Conservation (phyloP, 2,113 vertebrate species). For the Hemichromis elongatus region DNA sequence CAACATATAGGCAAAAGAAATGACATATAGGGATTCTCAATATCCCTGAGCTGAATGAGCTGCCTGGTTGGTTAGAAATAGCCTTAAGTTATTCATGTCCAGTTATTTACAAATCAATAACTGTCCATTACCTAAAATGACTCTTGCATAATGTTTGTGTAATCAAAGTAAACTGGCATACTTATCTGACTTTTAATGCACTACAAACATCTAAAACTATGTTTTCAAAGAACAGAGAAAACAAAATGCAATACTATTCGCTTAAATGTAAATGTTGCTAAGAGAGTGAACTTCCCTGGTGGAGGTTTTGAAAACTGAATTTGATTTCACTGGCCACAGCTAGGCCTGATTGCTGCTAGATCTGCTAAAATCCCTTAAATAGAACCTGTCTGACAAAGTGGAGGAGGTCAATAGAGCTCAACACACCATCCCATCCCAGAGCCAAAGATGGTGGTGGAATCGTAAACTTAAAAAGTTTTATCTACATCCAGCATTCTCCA, state of each 20-base stretch:
- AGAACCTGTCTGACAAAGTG: not conserved
- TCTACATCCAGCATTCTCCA: not conserved
- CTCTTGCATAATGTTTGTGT: not conserved
- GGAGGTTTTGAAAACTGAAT: not conserved
- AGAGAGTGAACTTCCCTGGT: not conserved
- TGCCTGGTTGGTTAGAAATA: not conserved
- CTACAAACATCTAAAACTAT: not conserved
- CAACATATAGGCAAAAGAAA: not conserved
- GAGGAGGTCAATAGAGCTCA: not conserved
- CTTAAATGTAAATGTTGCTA: not conserved
- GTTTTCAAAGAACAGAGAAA: not conserved
- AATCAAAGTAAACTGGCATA: not conserved
- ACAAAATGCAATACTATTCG: not conserved
- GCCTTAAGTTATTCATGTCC: not conserved
- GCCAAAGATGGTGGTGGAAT: not conserved
- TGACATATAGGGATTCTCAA: not conserved
- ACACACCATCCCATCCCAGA: not conserved
- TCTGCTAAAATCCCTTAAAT: not conserved
- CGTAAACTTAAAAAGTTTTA: not conserved
- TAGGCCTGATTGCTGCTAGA: not conserved
- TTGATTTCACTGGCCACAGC: not conserved
- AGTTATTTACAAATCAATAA: not conserved
- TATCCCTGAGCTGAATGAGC: not conserved
- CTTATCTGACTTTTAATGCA: not conserved
- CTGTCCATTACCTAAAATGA: not conserved